Base-by-base conservation (phyloP, 2,888 invertebrate genomes). In the Helobdella robusta region DNA sequence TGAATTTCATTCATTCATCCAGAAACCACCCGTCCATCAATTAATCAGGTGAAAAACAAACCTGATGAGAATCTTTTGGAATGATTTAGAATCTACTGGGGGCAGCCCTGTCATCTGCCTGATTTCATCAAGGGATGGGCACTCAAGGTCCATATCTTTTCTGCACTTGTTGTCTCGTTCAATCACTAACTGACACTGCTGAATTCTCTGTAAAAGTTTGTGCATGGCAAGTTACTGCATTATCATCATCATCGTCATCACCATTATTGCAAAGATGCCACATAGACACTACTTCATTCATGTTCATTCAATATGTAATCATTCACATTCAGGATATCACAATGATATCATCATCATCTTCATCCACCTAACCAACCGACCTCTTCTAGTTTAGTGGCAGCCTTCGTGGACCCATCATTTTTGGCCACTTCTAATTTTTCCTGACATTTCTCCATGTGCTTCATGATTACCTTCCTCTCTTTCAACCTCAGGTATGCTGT, bases 61-160 rank as follows among this genome's bases (percentile, higher is more conserved):
- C 62, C 62, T 62, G 50, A 59, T 15, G 28, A 66, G 64, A 15
- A 58, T 52, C 44, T 62, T 54, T 20, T 59, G 66, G 34, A 32
- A 54, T n/a, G 36, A 28, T 1, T 63, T 30, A 8, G 58, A 1
- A 15, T 54, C 61, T 23, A 66, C 32, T 28, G 40, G 8, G 1
- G 66, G 66, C 30, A 66, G 59, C 6, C 66, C 66, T 2, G 18
- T 1, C 63, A 66, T 63, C 8, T n/a, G 23, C 23, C 34, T 54
- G 28, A 66, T 44, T 34, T 66, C 59, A 28, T 64, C 66, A 15
- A 64, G 36, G 28, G 66, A 44, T 18, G 66, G 66, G 18, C 28
- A 35, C 1, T 44, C 23, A 25, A 66, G 58, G 35, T 54, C 40
- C 56, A 66, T 23, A 30, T 66, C 63, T 18, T 35, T 40, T 23